Conservation (phyloP, 2,797 vertebrate species). For the Buceros bicornis region DNA sequence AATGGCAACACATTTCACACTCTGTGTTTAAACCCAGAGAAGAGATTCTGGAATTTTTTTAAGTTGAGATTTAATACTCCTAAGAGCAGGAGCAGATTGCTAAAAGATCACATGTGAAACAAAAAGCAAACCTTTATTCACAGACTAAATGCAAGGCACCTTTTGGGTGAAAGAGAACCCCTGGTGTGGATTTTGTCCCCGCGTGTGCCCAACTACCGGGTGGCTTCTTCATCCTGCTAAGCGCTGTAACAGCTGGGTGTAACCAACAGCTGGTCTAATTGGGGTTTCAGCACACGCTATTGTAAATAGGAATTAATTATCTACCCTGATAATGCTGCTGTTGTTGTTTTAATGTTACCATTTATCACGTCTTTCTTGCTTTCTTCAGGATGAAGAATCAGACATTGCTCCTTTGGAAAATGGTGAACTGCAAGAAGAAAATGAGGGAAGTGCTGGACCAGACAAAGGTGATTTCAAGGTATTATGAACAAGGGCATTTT, state of each 20-base stretch:
- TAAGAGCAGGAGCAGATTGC: background rate
- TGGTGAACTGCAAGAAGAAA: background rate
- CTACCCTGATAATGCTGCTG: background rate
- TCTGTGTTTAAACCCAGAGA: background rate
- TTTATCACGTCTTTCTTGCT: background rate
- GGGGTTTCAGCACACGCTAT: background rate
- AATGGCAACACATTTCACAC: accelerated
- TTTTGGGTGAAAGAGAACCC: background rate
- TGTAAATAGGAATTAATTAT: background rate
- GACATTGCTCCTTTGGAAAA: background rate
- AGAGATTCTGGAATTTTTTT: background rate
- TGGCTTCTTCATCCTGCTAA: background rate
- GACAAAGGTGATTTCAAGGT: constrained; percentile 64
- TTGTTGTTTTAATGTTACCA: background rate
- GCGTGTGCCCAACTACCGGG: background rate
- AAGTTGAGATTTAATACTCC: background rate
- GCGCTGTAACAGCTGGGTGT: background rate
- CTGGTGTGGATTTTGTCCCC: background rate
- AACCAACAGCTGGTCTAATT: constrained; percentile 15
- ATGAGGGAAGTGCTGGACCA: background rate
- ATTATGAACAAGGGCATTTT: background rate
- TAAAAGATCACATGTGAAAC: background rate
- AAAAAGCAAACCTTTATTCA: background rate
- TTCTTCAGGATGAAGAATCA: constrained; percentile 9
- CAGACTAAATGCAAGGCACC: background rate